Evolutionary conservation across 2,888 invertebrate genomes (phyloP).

Genomic region (Sarcophaga variegata): DNA sequence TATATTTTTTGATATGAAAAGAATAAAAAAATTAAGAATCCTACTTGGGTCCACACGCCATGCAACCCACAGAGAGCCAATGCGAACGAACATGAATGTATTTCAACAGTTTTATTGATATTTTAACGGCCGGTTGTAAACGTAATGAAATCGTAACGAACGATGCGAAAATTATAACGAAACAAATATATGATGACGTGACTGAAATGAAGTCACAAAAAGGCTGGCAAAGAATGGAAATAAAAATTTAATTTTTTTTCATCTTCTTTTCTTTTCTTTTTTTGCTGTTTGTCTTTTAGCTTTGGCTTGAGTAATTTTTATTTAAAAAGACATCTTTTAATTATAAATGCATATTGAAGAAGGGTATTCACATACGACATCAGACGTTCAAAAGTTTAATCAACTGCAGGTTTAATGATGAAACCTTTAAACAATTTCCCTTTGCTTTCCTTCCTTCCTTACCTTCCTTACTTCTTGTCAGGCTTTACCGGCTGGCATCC

Average conservation of each 20-base stretch:
- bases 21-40: constrained; percentile 1
- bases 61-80: neutral
- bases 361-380: neutral
- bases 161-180: constrained; percentile 25
- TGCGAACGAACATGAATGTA: neutral
- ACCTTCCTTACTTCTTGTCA: neutral
- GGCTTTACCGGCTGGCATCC: constrained; percentile 37
- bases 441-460: neutral
- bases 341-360: constrained; percentile 46
- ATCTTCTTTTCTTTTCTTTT: too few species aligned
- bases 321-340: constrained; percentile 53
- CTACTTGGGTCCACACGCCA: neutral
- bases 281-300: neutral
- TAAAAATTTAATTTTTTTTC: constrained; percentile 7
- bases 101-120: constrained; percentile 54
- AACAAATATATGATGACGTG: constrained; percentile 62
- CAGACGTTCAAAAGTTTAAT: constrained; percentile 17
- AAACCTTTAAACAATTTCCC: constrained; percentile 46
- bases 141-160: neutral
- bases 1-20: constrained; percentile 9
- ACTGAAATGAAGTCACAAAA: constrained; percentile 51
- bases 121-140: constrained; percentile 58
- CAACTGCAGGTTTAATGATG: constrained; percentile 49
- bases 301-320: neutral
- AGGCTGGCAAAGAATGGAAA: neutral